These are phyloP conservation scores for Cloeon dipterum DNA, from an alignment of 2,888 invertebrate genomes.

Conservation along the genomic window DNA sequence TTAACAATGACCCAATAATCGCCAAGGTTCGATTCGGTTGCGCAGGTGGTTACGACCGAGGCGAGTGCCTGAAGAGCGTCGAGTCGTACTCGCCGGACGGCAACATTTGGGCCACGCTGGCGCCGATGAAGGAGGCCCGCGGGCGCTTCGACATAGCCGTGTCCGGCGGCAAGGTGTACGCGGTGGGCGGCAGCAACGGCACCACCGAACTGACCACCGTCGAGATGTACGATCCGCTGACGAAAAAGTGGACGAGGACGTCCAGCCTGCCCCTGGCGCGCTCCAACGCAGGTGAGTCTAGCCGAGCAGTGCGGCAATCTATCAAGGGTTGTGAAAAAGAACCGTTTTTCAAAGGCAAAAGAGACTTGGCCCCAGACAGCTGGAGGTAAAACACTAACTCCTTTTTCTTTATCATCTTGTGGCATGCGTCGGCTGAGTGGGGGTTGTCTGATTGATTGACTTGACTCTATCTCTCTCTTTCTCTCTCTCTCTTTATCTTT, in stretches of 20 bases:
- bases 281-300: conserved; percentile 37
- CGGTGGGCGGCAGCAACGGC: conserved; percentile 65
- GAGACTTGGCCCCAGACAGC: no score
- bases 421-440: no score
- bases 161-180: conserved; percentile 42
- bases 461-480: no score
- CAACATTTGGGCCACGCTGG: conserved; percentile 43
- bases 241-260: conserved; percentile 25
- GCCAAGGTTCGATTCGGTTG: no score
- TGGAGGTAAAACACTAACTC: no score
- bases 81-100: conserved; percentile 46
- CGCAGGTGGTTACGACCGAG: conserved; percentile 56
- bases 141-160: conserved; percentile 59
- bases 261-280: conserved; percentile 34
- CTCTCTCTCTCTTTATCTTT: no score
- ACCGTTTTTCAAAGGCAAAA: no score
- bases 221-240: conserved; percentile 31
- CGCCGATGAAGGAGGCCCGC: conserved; percentile 47
- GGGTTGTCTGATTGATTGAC: no score
- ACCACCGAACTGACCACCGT: conserved; percentile 51
- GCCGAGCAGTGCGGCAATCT: background rate
- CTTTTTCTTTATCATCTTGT: no score
- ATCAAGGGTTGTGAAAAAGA: no score
- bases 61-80: conserved; percentile 52
- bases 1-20: no score